phyloP scores from a whole-genome alignment of 1,140 invertebrate species.

The Drosophila repleta region DNA sequence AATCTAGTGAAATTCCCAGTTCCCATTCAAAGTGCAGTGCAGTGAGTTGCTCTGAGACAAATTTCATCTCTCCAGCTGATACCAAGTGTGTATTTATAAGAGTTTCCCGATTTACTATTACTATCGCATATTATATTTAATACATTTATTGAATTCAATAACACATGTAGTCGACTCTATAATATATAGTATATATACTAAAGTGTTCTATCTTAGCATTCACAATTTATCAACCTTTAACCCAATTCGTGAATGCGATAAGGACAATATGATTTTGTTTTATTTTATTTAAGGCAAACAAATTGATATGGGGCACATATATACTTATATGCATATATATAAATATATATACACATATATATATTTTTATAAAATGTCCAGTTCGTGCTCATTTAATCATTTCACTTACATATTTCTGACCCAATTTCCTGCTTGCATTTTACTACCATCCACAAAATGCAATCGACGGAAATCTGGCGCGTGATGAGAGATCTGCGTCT shows the following conservation, averaged over 20 bases:
- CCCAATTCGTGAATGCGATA: slow-evolving; percentile 49
- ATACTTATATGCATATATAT: neutral
- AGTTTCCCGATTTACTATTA: neutral
- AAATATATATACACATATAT: slow-evolving; percentile 2
- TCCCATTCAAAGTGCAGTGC: neutral
- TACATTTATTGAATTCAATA: slow-evolving; percentile 9
- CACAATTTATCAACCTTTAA: slow-evolving; percentile 74
- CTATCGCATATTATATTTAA: neutral
- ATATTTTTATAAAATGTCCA: slow-evolving; percentile 5
- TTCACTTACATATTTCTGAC: slow-evolving; percentile 65
- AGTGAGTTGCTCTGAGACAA: neutral
- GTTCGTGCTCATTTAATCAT: slow-evolving; percentile 44
- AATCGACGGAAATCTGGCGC: slow-evolving; percentile 24
- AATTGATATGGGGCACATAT: slow-evolving; percentile 21
- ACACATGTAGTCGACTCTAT: slow-evolving; percentile 8
- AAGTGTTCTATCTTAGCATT: slow-evolving; percentile 19
- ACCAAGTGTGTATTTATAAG: slow-evolving; percentile 14
- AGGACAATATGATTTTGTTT: slow-evolving; percentile 22
- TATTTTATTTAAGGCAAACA: slow-evolving; percentile 6
- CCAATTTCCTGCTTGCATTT: slow-evolving; percentile 55
- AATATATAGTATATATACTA: neutral
- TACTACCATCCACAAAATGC: slow-evolving; percentile 40
- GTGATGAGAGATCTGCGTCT: slow-evolving; percentile 61
- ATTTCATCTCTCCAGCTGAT: neutral
- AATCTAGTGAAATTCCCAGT: slow-evolving; percentile 8